phyloP scores from a whole-genome alignment of 2,797 vertebrate species.

The Euphonia xanthogaster region DNA sequence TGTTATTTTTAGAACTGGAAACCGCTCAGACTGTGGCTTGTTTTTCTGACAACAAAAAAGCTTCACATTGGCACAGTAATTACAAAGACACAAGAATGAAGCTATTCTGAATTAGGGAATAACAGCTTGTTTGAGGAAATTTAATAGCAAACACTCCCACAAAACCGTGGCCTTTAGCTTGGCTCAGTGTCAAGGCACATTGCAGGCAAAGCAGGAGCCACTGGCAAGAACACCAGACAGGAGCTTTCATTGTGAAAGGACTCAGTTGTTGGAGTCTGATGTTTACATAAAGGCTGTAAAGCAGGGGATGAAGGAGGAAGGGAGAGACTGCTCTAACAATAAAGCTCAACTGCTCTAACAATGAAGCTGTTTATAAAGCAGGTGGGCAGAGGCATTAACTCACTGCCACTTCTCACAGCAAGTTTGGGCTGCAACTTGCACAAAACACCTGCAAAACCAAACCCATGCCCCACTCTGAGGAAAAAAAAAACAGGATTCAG shows the following conservation, averaged over 20 bases:
- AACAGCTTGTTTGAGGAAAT: not conserved
- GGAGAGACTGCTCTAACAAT: not conserved
- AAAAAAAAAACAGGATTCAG: accelerated
- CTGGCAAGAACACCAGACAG: not conserved
- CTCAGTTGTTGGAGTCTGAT: not conserved
- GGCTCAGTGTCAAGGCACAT: not conserved
- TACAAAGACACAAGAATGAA: not conserved
- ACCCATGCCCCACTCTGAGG: accelerated
- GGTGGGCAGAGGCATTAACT: not conserved
- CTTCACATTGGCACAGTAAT: not conserved
- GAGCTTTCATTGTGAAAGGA: not conserved
- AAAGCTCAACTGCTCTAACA: not conserved
- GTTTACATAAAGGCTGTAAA: not conserved
- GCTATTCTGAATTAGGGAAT: not conserved
- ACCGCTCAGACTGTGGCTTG: not conserved
- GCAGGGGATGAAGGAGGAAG: not conserved
- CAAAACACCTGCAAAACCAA: not conserved
- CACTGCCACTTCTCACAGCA: not conserved
- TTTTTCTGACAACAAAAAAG: not conserved
- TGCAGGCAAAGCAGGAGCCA: not conserved
- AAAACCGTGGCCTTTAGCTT: not conserved
- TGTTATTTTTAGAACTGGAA: not conserved
- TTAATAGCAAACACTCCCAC: not conserved
- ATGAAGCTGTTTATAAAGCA: not conserved
- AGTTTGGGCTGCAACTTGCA: not conserved